Evolutionary conservation across 2,797 vertebrate genomes (phyloP), one percentile per base, ranked within the genome.

Genomic region (Sylvia borin): DNA sequence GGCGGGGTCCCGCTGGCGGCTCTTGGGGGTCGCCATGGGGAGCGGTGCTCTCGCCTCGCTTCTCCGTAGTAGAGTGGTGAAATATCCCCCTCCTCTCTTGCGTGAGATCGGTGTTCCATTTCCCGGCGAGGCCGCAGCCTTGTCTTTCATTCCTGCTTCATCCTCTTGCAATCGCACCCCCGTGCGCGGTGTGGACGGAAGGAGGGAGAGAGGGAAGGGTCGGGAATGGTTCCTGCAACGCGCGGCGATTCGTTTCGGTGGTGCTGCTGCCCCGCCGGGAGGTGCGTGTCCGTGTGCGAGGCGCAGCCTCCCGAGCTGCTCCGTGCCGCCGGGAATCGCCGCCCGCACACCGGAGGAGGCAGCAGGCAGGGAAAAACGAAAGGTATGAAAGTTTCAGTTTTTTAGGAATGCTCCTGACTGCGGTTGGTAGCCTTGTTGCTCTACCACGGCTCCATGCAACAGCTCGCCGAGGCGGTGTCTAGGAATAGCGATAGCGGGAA

Each of bases 81-180:
- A 65, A 16, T 42, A 88, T 96, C 93, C 91, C 89, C 89, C 89
- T 82, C 92, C 87, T 94, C 90, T 80, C 93, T 91, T 93, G 85
- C 71, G 90, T 90, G 93, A 95, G 60, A 92, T 65, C 40, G 51
- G 40, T n/a, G 87, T 91, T 95, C 92, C 75, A 91, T 85, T 95
- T 92, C 91, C 93, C 82, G 85, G 89, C 91, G 91, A 79, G 95
- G 31, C 31, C 32, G 6, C 2, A 9, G 22, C 24, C 1, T 5
- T 4, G 0, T 0, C 0, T 61, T 81, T 88, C 67, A 32, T 7
- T 36, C 15, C 29, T 12, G 25, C 4, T 36, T 60, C 17, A 3
- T n/a, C 27, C 8, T 53, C 7, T 32, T n/a, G 21, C 38, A 29
- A 5, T 22, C 13, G 7, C 16, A 21, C 7, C 6, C 7, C 18